Conservation (phyloP, 2,113 vertebrate species). For the Synchiropus splendidus region DNA sequence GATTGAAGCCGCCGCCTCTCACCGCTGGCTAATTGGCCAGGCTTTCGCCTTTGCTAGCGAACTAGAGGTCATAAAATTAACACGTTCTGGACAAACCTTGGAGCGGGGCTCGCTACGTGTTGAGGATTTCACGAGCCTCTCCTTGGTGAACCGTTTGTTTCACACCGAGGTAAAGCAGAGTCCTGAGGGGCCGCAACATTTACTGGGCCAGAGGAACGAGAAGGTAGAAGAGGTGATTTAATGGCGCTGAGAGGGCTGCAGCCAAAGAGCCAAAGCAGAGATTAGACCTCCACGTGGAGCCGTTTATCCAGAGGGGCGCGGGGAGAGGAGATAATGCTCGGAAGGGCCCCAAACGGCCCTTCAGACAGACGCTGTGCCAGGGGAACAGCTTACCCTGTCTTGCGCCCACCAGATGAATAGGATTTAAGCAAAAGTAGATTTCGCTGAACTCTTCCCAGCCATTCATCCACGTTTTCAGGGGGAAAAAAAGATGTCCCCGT, state of each 20-base stretch:
- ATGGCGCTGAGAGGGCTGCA: slow-evolving; percentile 10
- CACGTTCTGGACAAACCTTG: slow-evolving; percentile 55
- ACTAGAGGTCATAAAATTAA: slow-evolving; percentile 65
- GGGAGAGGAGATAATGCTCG: slow-evolving; percentile 62
- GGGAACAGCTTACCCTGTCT: slow-evolving; percentile 63
- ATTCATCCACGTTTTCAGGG: slow-evolving; percentile 27
- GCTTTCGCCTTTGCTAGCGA: slow-evolving; percentile 58
- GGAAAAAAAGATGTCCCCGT: too few relatives aligned
- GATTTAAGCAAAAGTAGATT: slow-evolving; percentile 66
- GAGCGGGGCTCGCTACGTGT: slow-evolving; percentile 41
- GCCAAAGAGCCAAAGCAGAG: slow-evolving; percentile 38
- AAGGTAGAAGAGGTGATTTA: slow-evolving; percentile 3
- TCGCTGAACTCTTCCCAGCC: slow-evolving; percentile 50
- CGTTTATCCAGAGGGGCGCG: slow-evolving; percentile 64
- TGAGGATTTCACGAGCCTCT: slow-evolving; percentile 56
- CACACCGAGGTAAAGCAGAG: slow-evolving; percentile 12
- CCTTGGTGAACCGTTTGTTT: slow-evolving; percentile 45
- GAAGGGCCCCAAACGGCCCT: slow-evolving; percentile 50
- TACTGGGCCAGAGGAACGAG: slow-evolving; percentile 8
- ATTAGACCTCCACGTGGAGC: slow-evolving; percentile 65
- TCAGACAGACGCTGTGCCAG: slow-evolving; percentile 58
- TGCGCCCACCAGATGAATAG: slow-evolving; percentile 63
- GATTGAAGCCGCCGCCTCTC: too few relatives aligned
- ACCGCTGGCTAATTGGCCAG: slow-evolving; percentile 54
- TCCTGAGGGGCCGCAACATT: slow-evolving; percentile 42